Evolutionary conservation across 1,140 invertebrate genomes (phyloP).

Genomic region (Solenopsis invicta): DNA sequence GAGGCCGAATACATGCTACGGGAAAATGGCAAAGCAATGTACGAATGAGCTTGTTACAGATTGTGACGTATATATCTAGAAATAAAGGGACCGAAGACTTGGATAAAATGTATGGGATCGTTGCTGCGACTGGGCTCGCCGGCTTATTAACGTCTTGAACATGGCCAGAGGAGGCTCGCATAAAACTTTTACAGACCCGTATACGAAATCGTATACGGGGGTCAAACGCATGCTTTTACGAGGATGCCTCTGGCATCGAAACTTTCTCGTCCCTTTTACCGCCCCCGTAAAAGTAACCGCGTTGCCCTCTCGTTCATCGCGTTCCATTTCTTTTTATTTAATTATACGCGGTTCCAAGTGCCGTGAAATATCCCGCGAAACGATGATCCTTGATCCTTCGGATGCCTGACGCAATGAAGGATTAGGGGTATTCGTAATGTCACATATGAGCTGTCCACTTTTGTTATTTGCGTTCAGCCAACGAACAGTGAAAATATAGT

Average conservation of each 20-base stretch:
- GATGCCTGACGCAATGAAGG: background rate
- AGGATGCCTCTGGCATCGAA: constrained; percentile 14
- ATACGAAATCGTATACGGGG: constrained; percentile 8
- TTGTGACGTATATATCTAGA: constrained; percentile 31
- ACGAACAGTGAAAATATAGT: background rate
- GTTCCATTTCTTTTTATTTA: background rate
- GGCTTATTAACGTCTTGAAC: constrained; percentile 39
- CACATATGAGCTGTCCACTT: background rate
- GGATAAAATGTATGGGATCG: constrained; percentile 35
- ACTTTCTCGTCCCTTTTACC: background rate
- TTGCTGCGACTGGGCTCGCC: constrained; percentile 30
- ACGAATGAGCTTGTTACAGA: constrained; percentile 79
- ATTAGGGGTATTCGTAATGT: too few species aligned
- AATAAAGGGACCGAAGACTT: constrained; percentile 10
- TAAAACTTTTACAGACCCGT: constrained; percentile 38
- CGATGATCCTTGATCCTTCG: background rate
- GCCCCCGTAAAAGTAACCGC: constrained; percentile 34
- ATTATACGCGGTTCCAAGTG: background rate
- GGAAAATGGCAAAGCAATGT: constrained; percentile 84
- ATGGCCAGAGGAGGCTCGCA: background rate
- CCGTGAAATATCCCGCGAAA: background rate
- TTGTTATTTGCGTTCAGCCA: background rate
- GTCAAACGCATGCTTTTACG: constrained; percentile 31
- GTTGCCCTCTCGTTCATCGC: background rate
- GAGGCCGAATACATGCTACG: constrained; percentile 84